Base-by-base conservation (phyloP, 1,140 invertebrate species). In the Drosophila melanica region DNA sequence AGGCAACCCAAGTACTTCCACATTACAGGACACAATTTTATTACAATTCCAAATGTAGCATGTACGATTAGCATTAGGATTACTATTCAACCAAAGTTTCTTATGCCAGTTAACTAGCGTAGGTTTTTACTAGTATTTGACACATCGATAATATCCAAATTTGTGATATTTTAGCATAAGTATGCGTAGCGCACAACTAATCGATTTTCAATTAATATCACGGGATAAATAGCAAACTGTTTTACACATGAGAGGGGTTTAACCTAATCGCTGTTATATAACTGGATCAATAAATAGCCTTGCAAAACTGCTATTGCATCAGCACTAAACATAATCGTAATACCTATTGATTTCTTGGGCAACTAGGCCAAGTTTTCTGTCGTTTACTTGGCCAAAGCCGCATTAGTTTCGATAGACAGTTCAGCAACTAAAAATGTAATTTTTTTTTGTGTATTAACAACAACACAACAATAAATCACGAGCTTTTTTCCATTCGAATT, bases 111-210 rank as follows among this genome's bases (percentile, higher is more conserved):
- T 77, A 71, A 81, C 47, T 77, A 81, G 64, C n/a, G 66, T 82
- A 85, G 63, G 63, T 73, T 82, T 86, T 75, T 70, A 81, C 72
- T 87, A 77, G 79, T 65, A 45, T 54, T 62, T 58, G 65, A 71
- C 12, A 33, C 11, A 68, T 51, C 63, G 50, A 75, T 82, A 74
- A 87, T 87, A 87, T 87, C 82, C 82, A 53, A 47, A 79, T 87
- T 53, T 87, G 82, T 89, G 84, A 87, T 87, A 89, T 81, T 42
- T n/a, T 51, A 74, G 68, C 37, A 57, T 71, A 65, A 50, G 59
- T 44, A 55, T 30, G 50, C 84, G 74, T 71, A 87, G 82, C 82
- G 82, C 84, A 89, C 82, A 87, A 66, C 62, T 74, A 65, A 82
- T 74, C 64, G 50, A 77, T 82, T 70, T 39, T 33, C n/a, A 64